Base-by-base conservation (phyloP, 2,113 vertebrate species). In the Prunella fulvescens region DNA sequence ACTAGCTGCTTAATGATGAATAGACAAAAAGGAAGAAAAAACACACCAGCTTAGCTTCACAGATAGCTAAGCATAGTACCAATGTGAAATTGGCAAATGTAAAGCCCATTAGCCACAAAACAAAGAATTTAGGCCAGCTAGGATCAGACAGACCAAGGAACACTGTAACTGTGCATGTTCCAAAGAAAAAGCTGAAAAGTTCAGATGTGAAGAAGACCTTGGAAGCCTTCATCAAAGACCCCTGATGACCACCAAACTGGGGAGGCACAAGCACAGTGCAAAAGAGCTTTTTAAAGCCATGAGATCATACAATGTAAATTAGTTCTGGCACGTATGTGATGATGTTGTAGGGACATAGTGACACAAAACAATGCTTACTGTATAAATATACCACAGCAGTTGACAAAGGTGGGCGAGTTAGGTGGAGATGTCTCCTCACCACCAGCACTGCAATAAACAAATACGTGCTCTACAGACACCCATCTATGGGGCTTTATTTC, bases 211-310 rank as follows among this genome's bases (percentile, higher is more conserved):
- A 39, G 56, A 39, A 3, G 12, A 39, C 10, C 16, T 48, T 50
- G 16, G 28, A 61, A 77, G 45, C 12, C 57, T 39, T 48, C 35
- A 48, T 39, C 26, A 48, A 31, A 48, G 20, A 60, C 9, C 16
- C 20, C 20, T 12, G 6, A 61, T 0, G 1, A 25, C 7, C 20
- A 5, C 56, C 2, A 2, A 12, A 61, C 2, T 31, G 16, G 28
- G 7, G 35, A 33, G 35, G 4, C 1, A 2, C 28, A 39, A 25
- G 6, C 1, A 0, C 12, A 9, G 28, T 19, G 28, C n/a, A 40
- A 14, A 61, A 60, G 7, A 39, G 31, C 28, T 39, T 37, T 12
- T 18, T 15, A 26, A 33, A 11, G 33, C 28, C 22, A 33, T 19
- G 20, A 61, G 28, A 33, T 12, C 16, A 19, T 31, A 33, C 28